Percentiles rank a stretch among this genome's conserved stretches.
These are phyloP conservation scores for Macaria notata DNA, from an alignment of 2,888 invertebrate genomes.

Conservation along the genomic window DNA sequence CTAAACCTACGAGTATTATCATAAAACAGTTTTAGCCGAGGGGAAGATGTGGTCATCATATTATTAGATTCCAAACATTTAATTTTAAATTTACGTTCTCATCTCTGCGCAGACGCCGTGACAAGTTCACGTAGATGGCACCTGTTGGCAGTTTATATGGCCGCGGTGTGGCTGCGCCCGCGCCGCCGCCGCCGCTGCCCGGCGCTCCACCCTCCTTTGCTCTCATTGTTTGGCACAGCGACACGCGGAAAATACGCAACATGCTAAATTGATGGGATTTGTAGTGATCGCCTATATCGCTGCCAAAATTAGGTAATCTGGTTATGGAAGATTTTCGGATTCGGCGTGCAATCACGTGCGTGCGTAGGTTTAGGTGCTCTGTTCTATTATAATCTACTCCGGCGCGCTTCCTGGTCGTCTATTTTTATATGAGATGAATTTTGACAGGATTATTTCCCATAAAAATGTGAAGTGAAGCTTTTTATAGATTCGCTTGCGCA, in stretches of 20 bases:
- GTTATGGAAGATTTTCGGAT: conserved; percentile 37
- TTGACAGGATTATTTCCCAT: conserved; percentile 12
- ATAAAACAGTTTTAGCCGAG: conserved; percentile 15
- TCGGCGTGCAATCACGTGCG: conserved; percentile 35
- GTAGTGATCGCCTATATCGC: conserved; percentile 42
- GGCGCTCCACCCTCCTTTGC: conserved; percentile 35
- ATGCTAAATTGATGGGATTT: conserved; percentile 55
- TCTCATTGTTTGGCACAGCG: conserved; percentile 66
- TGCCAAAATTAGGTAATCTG: conserved; percentile 42
- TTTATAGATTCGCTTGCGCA: conserved; percentile 10
- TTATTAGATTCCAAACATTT: conserved; percentile 46
- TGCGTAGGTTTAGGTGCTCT: conserved; percentile 10
- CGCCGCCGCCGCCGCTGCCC: conserved; percentile 8
- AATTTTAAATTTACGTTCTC: conserved; percentile 47
- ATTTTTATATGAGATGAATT: conserved; percentile 5
- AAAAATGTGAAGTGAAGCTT: conserved; percentile 7
- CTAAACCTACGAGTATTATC: conserved; percentile 13
- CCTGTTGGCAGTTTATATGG: conserved; percentile 61
- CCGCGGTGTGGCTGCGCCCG: conserved; percentile 43
- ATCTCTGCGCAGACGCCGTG: conserved; percentile 42
- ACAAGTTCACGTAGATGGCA: conserved; percentile 52
- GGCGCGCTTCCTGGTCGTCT: conserved; percentile 6
- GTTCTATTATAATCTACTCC: conserved; percentile 25
- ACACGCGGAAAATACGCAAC: conserved; percentile 57
- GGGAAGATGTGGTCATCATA: conserved; percentile 31